A percentile compares a stretch with the other conserved stretches of the same genome.
Conservation (phyloP, 2,113 vertebrate species). For the Ageneiosus marmoratus region DNA sequence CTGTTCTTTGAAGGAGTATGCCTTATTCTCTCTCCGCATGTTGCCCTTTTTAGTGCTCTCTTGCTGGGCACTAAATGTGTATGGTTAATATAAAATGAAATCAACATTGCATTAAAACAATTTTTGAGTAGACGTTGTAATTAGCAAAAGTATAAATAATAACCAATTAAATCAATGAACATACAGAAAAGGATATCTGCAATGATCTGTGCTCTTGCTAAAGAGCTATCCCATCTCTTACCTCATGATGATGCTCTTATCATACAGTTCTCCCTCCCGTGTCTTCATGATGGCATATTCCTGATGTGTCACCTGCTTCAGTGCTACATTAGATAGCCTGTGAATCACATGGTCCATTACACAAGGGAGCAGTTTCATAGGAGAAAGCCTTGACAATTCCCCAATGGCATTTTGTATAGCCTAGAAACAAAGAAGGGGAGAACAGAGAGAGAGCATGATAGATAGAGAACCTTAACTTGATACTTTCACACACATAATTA, state of each 20-base stretch:
- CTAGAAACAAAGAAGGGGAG: conserved; percentile 56
- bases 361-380: conserved; percentile 81
- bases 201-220: background rate
- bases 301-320: conserved; percentile 85
- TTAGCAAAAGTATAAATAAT: background rate
- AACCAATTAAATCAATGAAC: background rate
- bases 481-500: background rate
- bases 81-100: background rate
- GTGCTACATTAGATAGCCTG: conserved; percentile 77
- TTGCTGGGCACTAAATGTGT: conserved; percentile 82
- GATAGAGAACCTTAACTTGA: background rate
- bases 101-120: background rate
- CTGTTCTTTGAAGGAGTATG: conserved; percentile 97
- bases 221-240: conserved; percentile 50
- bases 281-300: conserved; percentile 92
- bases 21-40: conserved; percentile 97
- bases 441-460: background rate
- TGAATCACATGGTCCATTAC: conserved; percentile 81
- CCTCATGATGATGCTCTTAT: conserved; percentile 94
- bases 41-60: conserved; percentile 92
- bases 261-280: conserved; percentile 86
- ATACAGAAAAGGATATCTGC: background rate
- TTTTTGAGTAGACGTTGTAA: background rate
- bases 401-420: conserved; percentile 84
- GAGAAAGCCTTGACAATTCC: conserved; percentile 83